Conservation (phyloP, 2,797 vertebrate species). For the Darevskia mixta region DNA sequence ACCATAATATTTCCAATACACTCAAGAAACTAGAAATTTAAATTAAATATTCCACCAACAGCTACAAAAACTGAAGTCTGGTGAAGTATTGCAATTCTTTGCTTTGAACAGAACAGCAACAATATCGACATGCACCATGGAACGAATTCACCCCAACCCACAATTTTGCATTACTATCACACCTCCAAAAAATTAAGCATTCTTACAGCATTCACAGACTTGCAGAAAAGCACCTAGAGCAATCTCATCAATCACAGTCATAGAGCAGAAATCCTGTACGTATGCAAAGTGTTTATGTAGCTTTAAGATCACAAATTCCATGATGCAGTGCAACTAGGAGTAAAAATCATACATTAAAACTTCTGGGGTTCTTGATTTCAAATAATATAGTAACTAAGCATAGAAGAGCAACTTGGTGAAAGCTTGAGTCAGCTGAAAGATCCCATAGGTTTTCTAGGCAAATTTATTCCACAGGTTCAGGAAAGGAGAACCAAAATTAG, state of each 20-base stretch:
- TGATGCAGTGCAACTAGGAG: background rate
- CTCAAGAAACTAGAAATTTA: no score
- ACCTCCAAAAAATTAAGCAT: background rate
- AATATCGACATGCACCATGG: background rate
- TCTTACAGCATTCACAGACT: background rate
- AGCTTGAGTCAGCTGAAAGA: background rate
- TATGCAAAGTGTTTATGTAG: background rate
- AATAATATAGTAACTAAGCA: background rate
- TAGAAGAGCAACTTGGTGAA: background rate
- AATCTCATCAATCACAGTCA: background rate
- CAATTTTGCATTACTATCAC: background rate
- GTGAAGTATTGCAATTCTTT: no score
- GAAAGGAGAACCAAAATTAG: background rate
- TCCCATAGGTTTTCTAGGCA: background rate
- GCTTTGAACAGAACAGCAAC: background rate
- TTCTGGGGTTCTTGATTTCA: background rate
- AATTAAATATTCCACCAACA: no score
- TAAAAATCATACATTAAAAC: no score
- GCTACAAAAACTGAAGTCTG: no score
- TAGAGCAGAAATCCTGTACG: background rate
- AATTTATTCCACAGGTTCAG: background rate
- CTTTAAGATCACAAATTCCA: background rate
- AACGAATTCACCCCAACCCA: background rate
- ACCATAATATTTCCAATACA: no score
- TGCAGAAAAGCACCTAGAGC: background rate